Evolutionary conservation across 1,140 invertebrate genomes (phyloP).

Genomic region (Maconellicoccus hirsutus): DNA sequence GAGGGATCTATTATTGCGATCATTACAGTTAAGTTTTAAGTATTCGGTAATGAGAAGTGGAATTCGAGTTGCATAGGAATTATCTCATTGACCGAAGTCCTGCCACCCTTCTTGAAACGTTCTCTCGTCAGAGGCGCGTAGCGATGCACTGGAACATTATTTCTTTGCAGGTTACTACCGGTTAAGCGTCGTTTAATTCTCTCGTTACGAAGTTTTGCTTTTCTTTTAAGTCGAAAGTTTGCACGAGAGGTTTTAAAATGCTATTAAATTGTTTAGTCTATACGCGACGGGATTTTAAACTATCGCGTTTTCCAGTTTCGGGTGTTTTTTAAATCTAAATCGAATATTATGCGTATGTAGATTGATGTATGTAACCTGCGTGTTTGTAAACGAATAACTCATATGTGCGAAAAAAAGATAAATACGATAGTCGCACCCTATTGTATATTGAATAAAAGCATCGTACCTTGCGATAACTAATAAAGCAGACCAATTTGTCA

Average conservation of each 20-base stretch:
- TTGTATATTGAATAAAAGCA: background rate
- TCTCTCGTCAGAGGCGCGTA: no score
- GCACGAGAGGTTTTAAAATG: background rate
- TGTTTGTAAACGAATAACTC: no score
- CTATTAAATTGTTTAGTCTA: background rate
- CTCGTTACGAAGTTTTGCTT: slow-evolving; percentile 3
- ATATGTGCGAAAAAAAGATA: background rate
- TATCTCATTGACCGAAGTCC: slow-evolving; percentile 5
- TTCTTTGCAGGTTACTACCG: background rate
- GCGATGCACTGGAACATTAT: no score
- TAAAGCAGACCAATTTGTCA: slow-evolving; percentile 16
- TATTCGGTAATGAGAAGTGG: slow-evolving; percentile 17
- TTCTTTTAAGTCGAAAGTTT: background rate
- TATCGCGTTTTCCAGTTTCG: background rate
- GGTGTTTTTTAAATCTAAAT: no score
- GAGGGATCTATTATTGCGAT: slow-evolving; percentile 8
- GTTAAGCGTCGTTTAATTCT: slow-evolving; percentile 4
- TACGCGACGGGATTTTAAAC: background rate
- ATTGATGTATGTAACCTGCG: no score
- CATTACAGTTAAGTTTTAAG: background rate
- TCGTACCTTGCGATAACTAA: background rate
- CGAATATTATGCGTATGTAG: no score
- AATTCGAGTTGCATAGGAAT: slow-evolving; percentile 11
- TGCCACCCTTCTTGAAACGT: background rate
- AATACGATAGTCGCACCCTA: background rate